Evolutionary conservation across 2,888 invertebrate species (phyloP).

Genomic region (Oscheius sp.): DNA sequence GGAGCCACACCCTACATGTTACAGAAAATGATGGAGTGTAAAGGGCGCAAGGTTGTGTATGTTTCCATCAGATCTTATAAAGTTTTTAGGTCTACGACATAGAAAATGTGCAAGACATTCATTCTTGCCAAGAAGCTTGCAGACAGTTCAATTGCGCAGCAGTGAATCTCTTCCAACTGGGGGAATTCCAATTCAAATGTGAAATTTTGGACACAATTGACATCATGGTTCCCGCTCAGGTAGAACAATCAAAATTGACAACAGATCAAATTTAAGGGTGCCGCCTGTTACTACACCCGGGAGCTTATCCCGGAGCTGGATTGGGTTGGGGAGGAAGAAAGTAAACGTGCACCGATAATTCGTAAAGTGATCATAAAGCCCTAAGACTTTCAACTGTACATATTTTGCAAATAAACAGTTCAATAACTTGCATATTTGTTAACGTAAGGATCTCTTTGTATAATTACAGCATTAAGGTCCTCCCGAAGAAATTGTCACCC

Average conservation of each 20-base stretch:
- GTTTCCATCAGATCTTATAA: neutral
- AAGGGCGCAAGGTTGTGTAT: constrained; percentile 58
- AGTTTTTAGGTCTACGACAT: constrained; percentile 27
- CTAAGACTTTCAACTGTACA: no score
- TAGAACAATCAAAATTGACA: neutral
- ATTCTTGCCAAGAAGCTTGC: constrained; percentile 72
- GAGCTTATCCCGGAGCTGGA: no score
- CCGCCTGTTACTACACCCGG: constrained; percentile 55
- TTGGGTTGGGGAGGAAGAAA: no score
- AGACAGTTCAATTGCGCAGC: constrained; percentile 69
- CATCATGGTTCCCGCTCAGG: constrained; percentile 45
- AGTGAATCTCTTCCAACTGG: constrained; percentile 70
- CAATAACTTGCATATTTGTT: no score
- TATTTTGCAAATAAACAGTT: no score
- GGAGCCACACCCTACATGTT: constrained; percentile 66
- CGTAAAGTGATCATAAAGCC: no score
- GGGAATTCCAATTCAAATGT: constrained; percentile 67
- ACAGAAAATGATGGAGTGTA: constrained; percentile 68
- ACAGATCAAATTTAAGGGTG: constrained; percentile 57
- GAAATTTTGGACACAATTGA: constrained; percentile 49
- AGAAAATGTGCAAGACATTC: constrained; percentile 62
- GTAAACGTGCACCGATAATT: no score
- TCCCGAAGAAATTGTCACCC: no score
- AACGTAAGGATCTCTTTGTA: no score
- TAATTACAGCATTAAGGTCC: no score